Evolutionary conservation across 2,888 invertebrate species (phyloP).

Genomic region (Amaurobius ferox): DNA sequence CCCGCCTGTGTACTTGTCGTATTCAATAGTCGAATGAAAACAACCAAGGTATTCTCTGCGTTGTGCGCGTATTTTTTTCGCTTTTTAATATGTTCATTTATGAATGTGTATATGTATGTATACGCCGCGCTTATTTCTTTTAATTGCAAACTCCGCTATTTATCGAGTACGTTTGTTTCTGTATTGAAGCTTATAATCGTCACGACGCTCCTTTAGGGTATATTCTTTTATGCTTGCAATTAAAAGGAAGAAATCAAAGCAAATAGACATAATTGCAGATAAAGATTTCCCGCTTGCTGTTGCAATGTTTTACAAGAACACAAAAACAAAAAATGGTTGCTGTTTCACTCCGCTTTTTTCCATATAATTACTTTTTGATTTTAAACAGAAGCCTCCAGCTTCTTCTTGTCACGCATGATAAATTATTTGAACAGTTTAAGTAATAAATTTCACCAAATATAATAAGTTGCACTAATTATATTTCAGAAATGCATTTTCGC

Average conservation of each 20-base stretch:
- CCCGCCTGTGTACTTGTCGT: conserved; percentile 62
- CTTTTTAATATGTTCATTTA: conserved; percentile 70
- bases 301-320: conserved; percentile 6
- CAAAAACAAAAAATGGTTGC: background rate
- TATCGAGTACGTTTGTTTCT: conserved; percentile 66
- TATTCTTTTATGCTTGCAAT: conserved; percentile 68
- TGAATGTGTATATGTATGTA: conserved; percentile 51
- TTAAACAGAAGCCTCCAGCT: conserved; percentile 8
- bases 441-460: background rate
- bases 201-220: conserved; percentile 38
- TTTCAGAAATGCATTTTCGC: background rate
- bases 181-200: conserved; percentile 67
- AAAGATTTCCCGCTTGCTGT: conserved; percentile 49
- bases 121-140: conserved; percentile 67
- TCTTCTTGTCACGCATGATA: background rate
- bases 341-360: conserved; percentile 20
- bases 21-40: conserved; percentile 70
- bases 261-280: conserved; percentile 71
- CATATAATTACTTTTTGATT: conserved; percentile 66
- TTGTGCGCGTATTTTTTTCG: conserved; percentile 4
- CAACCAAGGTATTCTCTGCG: conserved; percentile 55
- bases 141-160: conserved; percentile 65
- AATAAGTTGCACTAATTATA: background rate
- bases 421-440: background rate
- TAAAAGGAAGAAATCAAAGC: conserved; percentile 70